Conservation (phyloP, 1,140 invertebrate genomes). For the Chironomus tepperi region DNA sequence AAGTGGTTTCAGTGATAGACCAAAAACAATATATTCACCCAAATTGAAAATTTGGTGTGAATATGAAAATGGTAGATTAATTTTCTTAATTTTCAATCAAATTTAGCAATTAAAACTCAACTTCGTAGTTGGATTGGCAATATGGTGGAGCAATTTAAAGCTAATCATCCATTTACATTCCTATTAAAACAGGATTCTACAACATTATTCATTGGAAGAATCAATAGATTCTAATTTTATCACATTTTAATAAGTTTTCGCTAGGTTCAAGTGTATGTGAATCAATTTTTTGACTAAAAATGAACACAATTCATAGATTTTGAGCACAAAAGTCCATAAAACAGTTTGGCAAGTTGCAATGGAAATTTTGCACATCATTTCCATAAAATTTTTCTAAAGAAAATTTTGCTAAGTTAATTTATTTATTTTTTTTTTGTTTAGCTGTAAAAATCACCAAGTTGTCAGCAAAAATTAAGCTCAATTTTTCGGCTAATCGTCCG, state of each 20-base stretch:
- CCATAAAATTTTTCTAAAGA: background rate
- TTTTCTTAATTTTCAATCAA: background rate
- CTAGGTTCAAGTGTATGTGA: background rate
- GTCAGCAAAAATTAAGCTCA: background rate
- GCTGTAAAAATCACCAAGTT: too few relatives aligned
- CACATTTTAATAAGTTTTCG: background rate
- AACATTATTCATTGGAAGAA: background rate
- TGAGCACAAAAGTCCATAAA: too few relatives aligned
- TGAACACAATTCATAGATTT: background rate
- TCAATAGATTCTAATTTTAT: background rate
- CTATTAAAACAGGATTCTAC: background rate
- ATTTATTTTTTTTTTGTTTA: background rate
- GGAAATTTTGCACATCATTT: background rate
- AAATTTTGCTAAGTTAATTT: too few relatives aligned
- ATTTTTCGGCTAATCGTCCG: background rate
- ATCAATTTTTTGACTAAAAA: background rate
- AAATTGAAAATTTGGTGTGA: too few relatives aligned
- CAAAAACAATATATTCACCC: too few relatives aligned
- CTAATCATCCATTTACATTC: constrained; percentile 37
- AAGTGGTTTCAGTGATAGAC: too few relatives aligned
- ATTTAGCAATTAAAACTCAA: background rate
- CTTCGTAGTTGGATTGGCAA: background rate
- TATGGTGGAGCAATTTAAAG: constrained; percentile 30
- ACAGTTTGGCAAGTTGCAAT: too few relatives aligned
- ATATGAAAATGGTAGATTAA: too few relatives aligned